phyloP scores from a whole-genome alignment of 2,888 invertebrate species.

The Conchocele bisecta region DNA sequence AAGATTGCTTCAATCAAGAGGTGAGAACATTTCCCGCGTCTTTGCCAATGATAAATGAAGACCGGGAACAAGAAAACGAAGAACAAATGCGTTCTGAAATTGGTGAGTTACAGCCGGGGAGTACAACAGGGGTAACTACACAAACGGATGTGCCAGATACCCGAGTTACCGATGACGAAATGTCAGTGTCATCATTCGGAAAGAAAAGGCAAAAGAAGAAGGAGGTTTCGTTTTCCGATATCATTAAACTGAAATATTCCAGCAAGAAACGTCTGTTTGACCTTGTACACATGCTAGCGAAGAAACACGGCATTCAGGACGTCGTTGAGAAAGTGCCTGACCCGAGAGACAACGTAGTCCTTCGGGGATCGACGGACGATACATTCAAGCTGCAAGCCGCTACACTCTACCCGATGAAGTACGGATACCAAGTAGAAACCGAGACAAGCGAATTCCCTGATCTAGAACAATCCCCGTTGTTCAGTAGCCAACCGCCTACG shows the following conservation, averaged over 20 bases:
- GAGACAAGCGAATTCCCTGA: not conserved
- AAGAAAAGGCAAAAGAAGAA: slow-evolving; percentile 56
- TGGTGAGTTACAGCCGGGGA: not conserved
- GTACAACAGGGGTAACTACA: too few relatives aligned
- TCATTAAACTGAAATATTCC: slow-evolving; percentile 68
- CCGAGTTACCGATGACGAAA: slow-evolving; percentile 25
- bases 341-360: slow-evolving; percentile 60
- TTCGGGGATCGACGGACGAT: slow-evolving; percentile 58
- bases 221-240: slow-evolving; percentile 67
- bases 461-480: not conserved
- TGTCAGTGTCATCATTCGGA: slow-evolving; percentile 47
- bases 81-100: slow-evolving; percentile 13
- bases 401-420: slow-evolving; percentile 66
- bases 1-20: slow-evolving; percentile 4
- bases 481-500: not conserved
- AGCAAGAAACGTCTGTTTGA: slow-evolving; percentile 66
- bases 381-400: slow-evolving; percentile 57
- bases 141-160: not conserved
- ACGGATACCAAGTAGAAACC: slow-evolving; percentile 50
- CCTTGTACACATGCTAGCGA: slow-evolving; percentile 66
- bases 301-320: slow-evolving; percentile 66
- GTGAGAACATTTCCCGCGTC: slow-evolving; percentile 33
- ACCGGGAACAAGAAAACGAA: slow-evolving; percentile 48
- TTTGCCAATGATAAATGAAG: slow-evolving; percentile 61
- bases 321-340: slow-evolving; percentile 62